Conservation (phyloP, 2,888 invertebrate species). For the Athripsodes cinereus region DNA sequence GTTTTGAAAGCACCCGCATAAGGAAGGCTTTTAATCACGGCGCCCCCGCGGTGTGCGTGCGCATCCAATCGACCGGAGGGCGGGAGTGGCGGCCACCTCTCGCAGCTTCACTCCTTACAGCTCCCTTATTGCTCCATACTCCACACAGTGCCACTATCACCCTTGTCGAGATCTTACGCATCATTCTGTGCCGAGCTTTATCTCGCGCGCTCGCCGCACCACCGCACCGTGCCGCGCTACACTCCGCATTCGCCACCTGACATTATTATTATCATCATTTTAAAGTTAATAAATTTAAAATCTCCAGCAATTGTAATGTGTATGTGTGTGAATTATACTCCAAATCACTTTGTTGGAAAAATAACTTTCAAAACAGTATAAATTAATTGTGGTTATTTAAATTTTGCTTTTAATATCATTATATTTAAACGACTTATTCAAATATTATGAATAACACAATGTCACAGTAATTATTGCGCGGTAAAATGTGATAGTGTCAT, state of each 20-base stretch:
- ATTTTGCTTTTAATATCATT: too few species aligned
- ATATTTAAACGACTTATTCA: too few species aligned
- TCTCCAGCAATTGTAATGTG: too few species aligned
- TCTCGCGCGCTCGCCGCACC: neutral
- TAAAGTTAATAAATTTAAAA: too few species aligned
- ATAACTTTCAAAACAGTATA: too few species aligned
- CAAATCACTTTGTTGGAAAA: too few species aligned
- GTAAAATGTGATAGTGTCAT: too few species aligned
- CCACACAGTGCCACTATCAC: slow-evolving; percentile 3
- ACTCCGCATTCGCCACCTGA: neutral
- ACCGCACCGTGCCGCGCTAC: neutral
- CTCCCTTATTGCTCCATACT: slow-evolving; percentile 5
- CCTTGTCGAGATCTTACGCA: neutral
- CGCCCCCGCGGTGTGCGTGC: slow-evolving; percentile 20
- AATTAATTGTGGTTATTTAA: too few species aligned
- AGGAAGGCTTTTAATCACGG: slow-evolving; percentile 22
- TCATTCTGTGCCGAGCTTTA: neutral
- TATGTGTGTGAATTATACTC: too few species aligned
- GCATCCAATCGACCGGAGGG: slow-evolving; percentile 24
- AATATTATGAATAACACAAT: too few species aligned
- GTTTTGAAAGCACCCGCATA: slow-evolving; percentile 23
- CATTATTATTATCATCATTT: neutral
- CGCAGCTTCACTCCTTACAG: slow-evolving; percentile 15
- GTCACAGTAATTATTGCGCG: too few species aligned
- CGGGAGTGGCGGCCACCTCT: slow-evolving; percentile 15